Base-by-base conservation (phyloP, 2,888 invertebrate species). In the Apotomis capreana region DNA sequence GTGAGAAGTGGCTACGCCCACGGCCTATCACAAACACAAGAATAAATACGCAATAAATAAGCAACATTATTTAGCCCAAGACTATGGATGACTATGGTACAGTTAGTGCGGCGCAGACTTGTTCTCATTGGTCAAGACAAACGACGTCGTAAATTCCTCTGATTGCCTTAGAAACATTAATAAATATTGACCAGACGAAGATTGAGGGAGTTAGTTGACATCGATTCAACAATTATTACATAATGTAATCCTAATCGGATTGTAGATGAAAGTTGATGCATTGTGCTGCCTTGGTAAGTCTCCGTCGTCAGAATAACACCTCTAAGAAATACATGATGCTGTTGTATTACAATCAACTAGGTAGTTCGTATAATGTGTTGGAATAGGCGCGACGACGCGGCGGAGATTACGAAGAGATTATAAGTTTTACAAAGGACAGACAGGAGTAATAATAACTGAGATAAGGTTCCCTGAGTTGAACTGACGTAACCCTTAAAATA, bases 11-110 rank as follows among this genome's bases (percentile, higher is more conserved):
- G 79, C 81, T 80, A 82, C 83, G 81, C 83, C 83, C 77, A 86
- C 81, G 77, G 79, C 80, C 77, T 81, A 82, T 82, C 81, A 81
- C 83, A 79, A 81, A 80, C 79, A 80, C 77, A 79, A 78, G 79
- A 80, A 84, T 84, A 84, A 85, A 86, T 83, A 81, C 77, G 80
- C 78, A 81, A 87, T 87, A 88, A 87, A 88, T 87, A 86, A 84
- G 81, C 78, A 77, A 82, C 81, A 85, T 84, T 87, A 85, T 84
- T 84, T 78, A 80, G 76, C 72, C 37, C 49, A 15, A 62, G 59
- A 55, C 68, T 69, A 69, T 54, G 63, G 72, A 72, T 72, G 72
- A 72, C 72, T 72, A 72, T 49, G 58, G 68, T 68, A 58, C 62
- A 64, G 74, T 37, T 74, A 77, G 76, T 75, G 76, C 77, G 77